Evolutionary conservation across 2,113 vertebrate genomes (phyloP).

Genomic region (Paraplagusia blochii): DNA sequence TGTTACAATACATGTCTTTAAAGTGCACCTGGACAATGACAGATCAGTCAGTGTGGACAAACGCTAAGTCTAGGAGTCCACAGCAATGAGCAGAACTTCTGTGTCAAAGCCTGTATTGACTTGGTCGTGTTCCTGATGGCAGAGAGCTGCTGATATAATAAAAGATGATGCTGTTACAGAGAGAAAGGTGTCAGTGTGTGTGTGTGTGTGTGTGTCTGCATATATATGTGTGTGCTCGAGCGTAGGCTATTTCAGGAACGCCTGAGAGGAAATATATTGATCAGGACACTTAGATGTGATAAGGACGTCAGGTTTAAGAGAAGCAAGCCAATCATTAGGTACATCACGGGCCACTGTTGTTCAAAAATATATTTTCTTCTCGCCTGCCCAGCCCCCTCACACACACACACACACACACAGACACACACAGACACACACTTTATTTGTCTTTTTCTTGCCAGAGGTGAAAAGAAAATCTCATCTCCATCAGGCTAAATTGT

Average conservation of each 20-base stretch:
- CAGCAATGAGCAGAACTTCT: constrained; percentile 45
- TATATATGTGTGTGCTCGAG: no score
- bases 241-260: constrained; percentile 69
- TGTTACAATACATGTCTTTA: constrained; percentile 28
- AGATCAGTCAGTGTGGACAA: constrained; percentile 23
- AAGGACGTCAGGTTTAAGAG: constrained; percentile 77
- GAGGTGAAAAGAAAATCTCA: constrained; percentile 91
- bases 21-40: constrained; percentile 15
- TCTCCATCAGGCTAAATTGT: constrained; percentile 97
- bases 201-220: constrained; percentile 36
- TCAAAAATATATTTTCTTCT: constrained; percentile 75
- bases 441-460: constrained; percentile 78
- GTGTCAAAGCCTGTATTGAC: constrained; percentile 59
- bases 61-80: constrained; percentile 34
- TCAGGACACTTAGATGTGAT: constrained; percentile 75
- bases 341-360: constrained; percentile 79
- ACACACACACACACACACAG: not conserved
- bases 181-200: not conserved
- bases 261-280: constrained; percentile 73
- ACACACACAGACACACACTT: constrained; percentile 30
- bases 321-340: constrained; percentile 81
- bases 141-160: constrained; percentile 53
- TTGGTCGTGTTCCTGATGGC: constrained; percentile 42
- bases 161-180: constrained; percentile 50
- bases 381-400: constrained; percentile 13